Evolutionary conservation across 2,888 invertebrate genomes (phyloP), one percentile per base, ranked within the genome.

Genomic region (Allacma fusca): DNA sequence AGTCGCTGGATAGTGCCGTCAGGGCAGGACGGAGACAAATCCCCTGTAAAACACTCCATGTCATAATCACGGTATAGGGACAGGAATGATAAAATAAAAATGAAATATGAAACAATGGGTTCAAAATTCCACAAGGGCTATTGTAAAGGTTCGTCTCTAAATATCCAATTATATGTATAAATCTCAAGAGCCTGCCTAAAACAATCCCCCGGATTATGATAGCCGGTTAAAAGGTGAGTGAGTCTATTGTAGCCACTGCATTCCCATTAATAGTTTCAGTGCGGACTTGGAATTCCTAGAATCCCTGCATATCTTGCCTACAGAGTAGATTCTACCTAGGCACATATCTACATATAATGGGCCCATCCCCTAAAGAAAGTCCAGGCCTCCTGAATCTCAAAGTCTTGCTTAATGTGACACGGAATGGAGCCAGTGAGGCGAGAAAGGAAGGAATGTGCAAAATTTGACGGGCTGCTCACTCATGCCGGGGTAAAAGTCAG

Each of bases 401-500:
- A 50, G 50, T 50, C 9, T 1, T 12, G 50, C n/a, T 50, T 50
- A 50, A 50, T 50, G 50, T 50, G 50, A 50, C 50, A 50, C 2
- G 50, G 19, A 50, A 50, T 16, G n/a, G 50, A 50, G 50, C 50
- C 2, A n/a, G 16, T 9, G 50, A 50, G 50, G 50, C 50, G 50
- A 50, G 50, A 50, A 50, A n/a, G 50, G 16, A 50, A n/a, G 50
- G 34, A 34, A 9, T 9, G 34, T 34, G 9, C 5, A 9, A 34
- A 50, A 50, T 50, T 50, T 50, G 50, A 50, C 50, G 50, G 4
- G 50, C 5, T 50, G 16, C 50, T 50, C 2, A 50, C 50, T 50
- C 50, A 50, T 50, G 50, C 50, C n/a, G 2, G 50, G 50, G 16
- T 50, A 50, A 50, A 50, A 50, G 50, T 50, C 50, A 50, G 50